Evolutionary conservation across 2,888 invertebrate genomes (phyloP), one percentile per base, ranked within the genome.

Genomic region (Drosophila setosimentum): DNA sequence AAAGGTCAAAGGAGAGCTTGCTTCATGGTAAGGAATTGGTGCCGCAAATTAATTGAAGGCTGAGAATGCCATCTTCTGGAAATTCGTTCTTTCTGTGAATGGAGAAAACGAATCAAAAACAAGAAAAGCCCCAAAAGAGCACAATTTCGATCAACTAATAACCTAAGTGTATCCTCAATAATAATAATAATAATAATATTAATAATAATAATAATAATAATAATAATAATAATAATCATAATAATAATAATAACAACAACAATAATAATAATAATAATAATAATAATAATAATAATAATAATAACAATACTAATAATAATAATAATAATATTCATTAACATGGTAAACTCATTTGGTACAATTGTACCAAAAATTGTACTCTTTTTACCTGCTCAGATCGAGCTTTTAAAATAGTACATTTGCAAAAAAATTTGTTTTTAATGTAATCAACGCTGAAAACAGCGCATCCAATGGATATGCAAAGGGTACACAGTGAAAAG

Each of bases 371-470:
- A 37, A 37, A 1, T 29, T 0, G 33, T 13, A 54, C 35, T 10
- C 18, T 11, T 49, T 49, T 27, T 10, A 49, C 45, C 16, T 45
- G 24, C 24, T 24, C 45, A 53, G 6, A 11, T 32, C 24, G 33
- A 53, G 51, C 32, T 53, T 53, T 10, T 18, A 18, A 30, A 33
- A 27, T 53, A 33, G 24, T 55, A 35, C 54, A 35, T 35, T 8
- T 55, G 37, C n/a, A 24, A 45, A 21, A 42, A 45, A 45, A 24
- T 13, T 37, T 55, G 55, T 18, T 37, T 13, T n/a, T 37, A 55
- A 55, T 55, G 37, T 55, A 37, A 37, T 55, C 55, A 55, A 37
- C 37, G 27, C 55, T 55, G 37, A 37, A 55, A 55, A 29, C 55
- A n/a, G 35, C 55, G 2, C 55, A 55, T 27, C 37, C 37, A 18